These are phyloP conservation scores for Drosophila watanabei DNA, from an alignment of 1,140 invertebrate genomes.

Conservation along the genomic window DNA sequence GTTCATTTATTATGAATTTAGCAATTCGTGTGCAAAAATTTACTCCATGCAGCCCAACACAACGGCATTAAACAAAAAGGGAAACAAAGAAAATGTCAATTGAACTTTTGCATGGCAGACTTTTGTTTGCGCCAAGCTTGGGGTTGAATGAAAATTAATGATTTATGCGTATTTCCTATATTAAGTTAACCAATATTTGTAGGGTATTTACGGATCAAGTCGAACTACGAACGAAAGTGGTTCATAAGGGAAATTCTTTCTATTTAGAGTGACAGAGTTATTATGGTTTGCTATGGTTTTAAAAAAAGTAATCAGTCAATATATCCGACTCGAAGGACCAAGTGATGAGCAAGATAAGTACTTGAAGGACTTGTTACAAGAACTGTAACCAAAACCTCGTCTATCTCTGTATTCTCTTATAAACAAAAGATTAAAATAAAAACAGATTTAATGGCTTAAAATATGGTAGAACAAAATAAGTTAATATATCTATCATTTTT, in stretches of 20 bases:
- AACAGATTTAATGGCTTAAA: too few relatives aligned
- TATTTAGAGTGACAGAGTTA: not conserved
- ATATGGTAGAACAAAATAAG: too few relatives aligned
- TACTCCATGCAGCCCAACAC: slow-evolving; percentile 22
- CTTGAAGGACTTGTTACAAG: too few relatives aligned
- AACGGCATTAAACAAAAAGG: slow-evolving; percentile 23
- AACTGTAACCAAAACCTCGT: too few relatives aligned
- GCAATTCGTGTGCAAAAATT: slow-evolving; percentile 81
- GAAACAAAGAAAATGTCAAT: slow-evolving; percentile 69
- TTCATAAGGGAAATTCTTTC: not conserved
- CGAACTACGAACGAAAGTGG: not conserved
- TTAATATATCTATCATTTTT: too few relatives aligned
- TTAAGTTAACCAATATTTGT: slow-evolving; percentile 18
- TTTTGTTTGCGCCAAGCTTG: slow-evolving; percentile 19
- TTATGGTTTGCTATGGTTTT: fast-evolving
- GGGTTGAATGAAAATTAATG: slow-evolving; percentile 37
- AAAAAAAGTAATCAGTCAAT: not conserved
- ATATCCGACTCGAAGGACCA: not conserved
- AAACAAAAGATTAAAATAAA: not conserved
- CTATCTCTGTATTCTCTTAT: not conserved
- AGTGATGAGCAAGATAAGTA: too few relatives aligned
- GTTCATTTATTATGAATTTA: slow-evolving; percentile 82
- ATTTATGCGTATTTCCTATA: slow-evolving; percentile 57
- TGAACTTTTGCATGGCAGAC: slow-evolving; percentile 60
- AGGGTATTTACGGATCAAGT: slow-evolving; percentile 1